Percentiles rank a stretch among this genome's conserved stretches.
Evolutionary conservation across 2,797 vertebrate genomes (phyloP).

Genomic region (Sciurus carolinensis): DNA sequence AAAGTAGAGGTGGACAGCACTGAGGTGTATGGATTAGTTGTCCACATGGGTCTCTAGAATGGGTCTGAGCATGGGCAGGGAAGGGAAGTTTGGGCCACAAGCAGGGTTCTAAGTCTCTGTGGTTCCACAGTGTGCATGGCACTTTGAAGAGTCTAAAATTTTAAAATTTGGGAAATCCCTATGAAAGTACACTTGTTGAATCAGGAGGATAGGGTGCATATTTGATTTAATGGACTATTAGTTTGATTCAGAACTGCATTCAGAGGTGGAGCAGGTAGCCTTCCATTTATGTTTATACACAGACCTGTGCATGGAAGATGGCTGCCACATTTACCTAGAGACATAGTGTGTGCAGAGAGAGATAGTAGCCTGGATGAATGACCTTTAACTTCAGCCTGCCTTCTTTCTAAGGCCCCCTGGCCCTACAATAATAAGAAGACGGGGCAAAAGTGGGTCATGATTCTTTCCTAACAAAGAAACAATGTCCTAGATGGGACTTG

Average conservation of each 20-base stretch:
- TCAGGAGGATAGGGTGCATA: background rate
- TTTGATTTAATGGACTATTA: background rate
- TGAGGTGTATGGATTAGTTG: background rate
- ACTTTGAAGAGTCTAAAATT: background rate
- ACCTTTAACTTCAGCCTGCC: background rate
- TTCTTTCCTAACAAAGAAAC: background rate
- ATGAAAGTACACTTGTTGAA: background rate
- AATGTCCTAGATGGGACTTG: background rate
- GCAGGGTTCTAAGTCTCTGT: background rate
- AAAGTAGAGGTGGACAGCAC: background rate
- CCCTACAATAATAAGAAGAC: background rate
- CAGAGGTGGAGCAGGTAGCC: no score
- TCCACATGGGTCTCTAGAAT: background rate
- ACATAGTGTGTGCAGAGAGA: background rate
- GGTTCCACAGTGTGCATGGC: background rate
- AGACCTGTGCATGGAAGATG: background rate
- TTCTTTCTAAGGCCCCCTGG: background rate
- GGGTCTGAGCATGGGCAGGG: background rate
- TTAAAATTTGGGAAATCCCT: background rate
- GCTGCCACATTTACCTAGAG: background rate
- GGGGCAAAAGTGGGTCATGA: no score
- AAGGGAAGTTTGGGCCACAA: no score
- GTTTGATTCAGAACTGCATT: background rate
- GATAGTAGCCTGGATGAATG: background rate
- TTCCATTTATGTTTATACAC: background rate